Evolutionary conservation across 2,888 invertebrate species (phyloP), one percentile per base, ranked within the genome.

Genomic region (Aleiodes testaceus): DNA sequence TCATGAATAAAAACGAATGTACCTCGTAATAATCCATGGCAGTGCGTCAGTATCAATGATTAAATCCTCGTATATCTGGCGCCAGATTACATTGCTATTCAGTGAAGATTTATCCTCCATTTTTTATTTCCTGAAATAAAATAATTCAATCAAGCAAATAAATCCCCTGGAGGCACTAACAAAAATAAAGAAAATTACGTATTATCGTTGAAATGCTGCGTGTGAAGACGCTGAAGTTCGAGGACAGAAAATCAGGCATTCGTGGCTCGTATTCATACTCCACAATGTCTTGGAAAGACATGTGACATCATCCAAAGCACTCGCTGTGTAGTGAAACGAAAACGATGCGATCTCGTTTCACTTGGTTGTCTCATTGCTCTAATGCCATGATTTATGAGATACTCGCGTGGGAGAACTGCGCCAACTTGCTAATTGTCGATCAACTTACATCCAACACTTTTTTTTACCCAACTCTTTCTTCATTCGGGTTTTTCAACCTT

Each of bases 221-320:
- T 22, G n/a, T 16, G 36, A n/a, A n/a, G n/a, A n/a, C n/a, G n/a
- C n/a, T 55, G 55, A 59, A 59, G 59, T 53, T 53, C 53, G 53
- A 26, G 59, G 42, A 36, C 59, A 59, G 49, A 49, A 30, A 36
- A 59, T 59, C 59, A 55, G 30, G 55, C 55, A 59, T 59, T 59
- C 59, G 18, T 59, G 49, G 11, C 45, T 52, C 30, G 42, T 20
- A 14, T 55, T 47, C 30, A 50, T 45, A 18, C 22, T 26, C 11
- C 64, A 64, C 64, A 26, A 44, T 42, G 22, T 11, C 26, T 45
- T 50, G 44, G 70, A 66, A 73, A 70, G 55, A 53, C 63, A 22
- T 55, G 71, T 77, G 77, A 77, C 76, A 76, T 76, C 75, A 77
- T 72, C 73, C 61, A 55, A 53, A 36, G 18, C 52, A 12, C 53